Conservation (phyloP, 2,113 vertebrate genomes). For the Colistium nudipinnis region DNA sequence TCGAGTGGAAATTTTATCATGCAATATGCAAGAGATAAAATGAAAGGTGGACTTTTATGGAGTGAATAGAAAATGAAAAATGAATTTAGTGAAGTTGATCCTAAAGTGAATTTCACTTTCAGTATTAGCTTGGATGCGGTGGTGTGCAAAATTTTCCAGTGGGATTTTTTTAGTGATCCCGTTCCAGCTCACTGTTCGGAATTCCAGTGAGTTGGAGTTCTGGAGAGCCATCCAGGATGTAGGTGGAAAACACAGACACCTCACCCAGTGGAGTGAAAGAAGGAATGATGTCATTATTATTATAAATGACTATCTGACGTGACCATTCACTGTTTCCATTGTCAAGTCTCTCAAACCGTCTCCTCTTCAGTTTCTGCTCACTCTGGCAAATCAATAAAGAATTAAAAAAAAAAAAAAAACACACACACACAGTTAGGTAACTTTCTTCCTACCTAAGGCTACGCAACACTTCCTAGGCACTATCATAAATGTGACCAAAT, state of each 20-base stretch:
- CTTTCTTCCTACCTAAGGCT: not conserved
- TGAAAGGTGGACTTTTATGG: not conserved
- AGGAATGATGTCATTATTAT: not conserved
- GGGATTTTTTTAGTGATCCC: not conserved
- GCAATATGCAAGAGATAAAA: not conserved
- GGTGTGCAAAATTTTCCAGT: not conserved
- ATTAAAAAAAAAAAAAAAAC: not conserved
- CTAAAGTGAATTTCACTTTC: slow-evolving; percentile 7
- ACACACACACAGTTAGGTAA: slow-evolving; percentile 17
- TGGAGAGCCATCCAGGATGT: not conserved
- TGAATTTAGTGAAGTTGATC: not conserved
- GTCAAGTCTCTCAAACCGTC: not conserved
- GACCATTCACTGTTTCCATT: too few species aligned
- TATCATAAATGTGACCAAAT: not conserved
- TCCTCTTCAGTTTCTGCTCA: not conserved
- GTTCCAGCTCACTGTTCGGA: not conserved
- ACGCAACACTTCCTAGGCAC: slow-evolving; percentile 7
- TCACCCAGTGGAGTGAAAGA: slow-evolving; percentile 5
- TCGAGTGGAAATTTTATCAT: too few species aligned
- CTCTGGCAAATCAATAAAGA: not conserved
- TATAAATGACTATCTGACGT: not conserved
- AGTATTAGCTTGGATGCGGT: not conserved
- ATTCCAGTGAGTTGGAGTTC: not conserved
- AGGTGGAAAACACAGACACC: not conserved
- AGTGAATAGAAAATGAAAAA: not conserved